Base-by-base conservation (phyloP, 2,888 invertebrate genomes). In the Microctonus aethiopoides region DNA sequence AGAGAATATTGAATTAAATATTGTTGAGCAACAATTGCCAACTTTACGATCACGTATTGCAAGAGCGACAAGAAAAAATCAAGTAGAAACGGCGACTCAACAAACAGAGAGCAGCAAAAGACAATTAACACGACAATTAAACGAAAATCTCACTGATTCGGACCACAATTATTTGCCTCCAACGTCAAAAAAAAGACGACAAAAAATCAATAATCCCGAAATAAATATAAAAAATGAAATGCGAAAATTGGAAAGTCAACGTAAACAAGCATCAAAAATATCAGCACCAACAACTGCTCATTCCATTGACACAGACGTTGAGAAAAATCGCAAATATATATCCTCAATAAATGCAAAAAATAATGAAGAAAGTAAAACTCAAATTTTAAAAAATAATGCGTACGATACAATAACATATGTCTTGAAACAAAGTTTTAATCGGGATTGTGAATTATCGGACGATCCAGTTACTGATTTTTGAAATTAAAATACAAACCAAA, bases 401-500 rank as follows among this genome's bases (percentile, higher is more conserved):
- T n/a, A 16, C 0, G 46, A 16, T 9, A n/a, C 16, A 9, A 63
- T 32, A 7, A 61, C 24, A 13, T n/a, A 16, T 22, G 24, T 32
- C 29, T 51, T 11, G n/a, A 32, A 32, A 51, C 51, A 51, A 13
- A 51, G n/a, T 16, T 4, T 24, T 7, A 41, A 67, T 29, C 39
- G 46, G 16, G 61, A 56, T 20, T 51, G 54, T 22, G 59, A 46
- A 26, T 41, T 22, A 11, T 36, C 41, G 60, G 34, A 74, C 39
- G 29, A 81, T 63, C 75, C 79, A 67, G 10, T 70, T 11, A 81
- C 79, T n/a, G 71, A 66, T 7, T 68, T 76, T 54, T 24, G 29
- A 67, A 7, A 29, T 11, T 46, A 24, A 39, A 32, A 20, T 4
- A 24, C 13, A 26, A 26, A 7, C 26, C 11, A 54, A 26, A 54